Evolutionary conservation across 2,888 invertebrate genomes (phyloP).

Genomic region (Caenorhabditis sp.): DNA sequence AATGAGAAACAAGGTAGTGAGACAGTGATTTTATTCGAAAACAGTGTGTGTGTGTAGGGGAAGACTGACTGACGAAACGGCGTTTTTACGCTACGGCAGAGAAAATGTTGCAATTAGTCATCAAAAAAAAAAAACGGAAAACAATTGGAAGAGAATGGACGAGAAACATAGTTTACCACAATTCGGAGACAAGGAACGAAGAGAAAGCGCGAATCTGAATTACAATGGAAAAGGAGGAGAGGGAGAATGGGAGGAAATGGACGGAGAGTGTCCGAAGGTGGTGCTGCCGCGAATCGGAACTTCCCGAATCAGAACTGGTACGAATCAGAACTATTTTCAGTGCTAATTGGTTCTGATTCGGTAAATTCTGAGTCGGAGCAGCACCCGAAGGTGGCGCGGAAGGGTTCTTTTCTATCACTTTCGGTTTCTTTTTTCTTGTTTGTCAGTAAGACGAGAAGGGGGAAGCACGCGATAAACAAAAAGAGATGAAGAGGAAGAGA

Average conservation of each 20-base stretch:
- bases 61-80: slow-evolving; percentile 7
- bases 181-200: background rate
- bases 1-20: no score
- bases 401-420: slow-evolving; percentile 15
- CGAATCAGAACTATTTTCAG: no score
- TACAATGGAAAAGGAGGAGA: background rate
- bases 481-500: background rate
- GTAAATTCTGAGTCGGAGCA: no score
- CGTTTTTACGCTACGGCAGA: background rate
- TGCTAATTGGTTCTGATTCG: no score
- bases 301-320: no score
- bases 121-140: slow-evolving; percentile 9
- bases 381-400: slow-evolving; percentile 6
- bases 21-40: no score
- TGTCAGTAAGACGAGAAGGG: background rate
- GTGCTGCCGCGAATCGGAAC: no score
- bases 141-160: background rate
- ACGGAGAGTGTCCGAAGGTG: background rate
- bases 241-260: slow-evolving; percentile 4
- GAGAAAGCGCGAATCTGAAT: background rate
- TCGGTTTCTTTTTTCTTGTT: background rate
- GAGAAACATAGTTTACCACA: no score
- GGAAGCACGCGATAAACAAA: no score
- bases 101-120: slow-evolving; percentile 43
- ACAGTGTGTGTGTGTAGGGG: no score